phyloP scores from a whole-genome alignment of 2,113 vertebrate genomes.

The Natator depressus region DNA sequence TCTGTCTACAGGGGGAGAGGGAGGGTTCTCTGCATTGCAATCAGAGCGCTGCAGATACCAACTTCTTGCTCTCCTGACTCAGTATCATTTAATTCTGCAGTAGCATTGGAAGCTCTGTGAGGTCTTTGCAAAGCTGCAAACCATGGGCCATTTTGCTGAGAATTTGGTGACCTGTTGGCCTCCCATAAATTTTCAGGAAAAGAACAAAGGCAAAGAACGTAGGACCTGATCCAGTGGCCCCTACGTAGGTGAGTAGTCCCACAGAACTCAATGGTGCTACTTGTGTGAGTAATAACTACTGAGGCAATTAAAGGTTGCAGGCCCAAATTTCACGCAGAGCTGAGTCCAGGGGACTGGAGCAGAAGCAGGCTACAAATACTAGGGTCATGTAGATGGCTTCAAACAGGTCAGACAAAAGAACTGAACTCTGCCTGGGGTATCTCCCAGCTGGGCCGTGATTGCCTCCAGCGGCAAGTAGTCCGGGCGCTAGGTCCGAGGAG shows the following conservation, averaged over 20 bases:
- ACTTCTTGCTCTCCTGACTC: background rate
- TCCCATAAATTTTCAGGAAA: background rate
- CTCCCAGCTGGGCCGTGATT: background rate
- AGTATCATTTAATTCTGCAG: background rate
- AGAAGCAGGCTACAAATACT: background rate
- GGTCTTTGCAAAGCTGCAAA: fast-evolving
- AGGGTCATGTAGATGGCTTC: fast-evolving
- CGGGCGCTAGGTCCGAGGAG: background rate
- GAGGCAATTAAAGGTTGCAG: background rate
- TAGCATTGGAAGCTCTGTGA: background rate
- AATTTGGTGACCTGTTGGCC: fast-evolving
- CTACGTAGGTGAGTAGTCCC: background rate
- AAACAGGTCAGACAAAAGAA: background rate
- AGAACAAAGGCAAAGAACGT: background rate
- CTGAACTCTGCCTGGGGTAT: background rate
- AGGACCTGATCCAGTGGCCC: background rate
- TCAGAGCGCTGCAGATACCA: background rate
- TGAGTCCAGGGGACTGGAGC: fast-evolving
- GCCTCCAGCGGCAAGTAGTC: background rate
- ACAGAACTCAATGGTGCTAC: background rate
- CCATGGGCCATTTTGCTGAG: background rate
- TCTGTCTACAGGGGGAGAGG: background rate
- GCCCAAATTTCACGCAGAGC: fast-evolving
- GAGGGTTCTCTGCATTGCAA: background rate
- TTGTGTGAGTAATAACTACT: background rate